Conservation (phyloP, 2,797 vertebrate genomes). For the Alectoris magna region DNA sequence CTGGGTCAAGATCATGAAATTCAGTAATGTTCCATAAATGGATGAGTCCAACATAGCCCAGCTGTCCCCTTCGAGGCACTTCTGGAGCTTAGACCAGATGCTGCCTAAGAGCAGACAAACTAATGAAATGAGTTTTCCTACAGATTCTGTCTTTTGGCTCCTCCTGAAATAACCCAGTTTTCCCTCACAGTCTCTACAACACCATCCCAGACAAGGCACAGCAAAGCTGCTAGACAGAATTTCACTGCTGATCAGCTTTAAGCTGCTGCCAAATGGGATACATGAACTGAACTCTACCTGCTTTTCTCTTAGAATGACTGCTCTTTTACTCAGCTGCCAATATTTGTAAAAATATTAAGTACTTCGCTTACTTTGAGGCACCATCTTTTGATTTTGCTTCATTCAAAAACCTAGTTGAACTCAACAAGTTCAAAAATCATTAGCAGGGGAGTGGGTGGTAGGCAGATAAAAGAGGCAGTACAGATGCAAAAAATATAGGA, state of each 20-base stretch:
- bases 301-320: not conserved
- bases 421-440: not conserved
- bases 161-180: slow-evolving; percentile 2
- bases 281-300: not conserved
- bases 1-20: not conserved
- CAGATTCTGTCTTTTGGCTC: not conserved
- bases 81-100: not conserved
- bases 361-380: not conserved
- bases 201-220: not conserved
- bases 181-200: slow-evolving; percentile 9
- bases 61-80: not conserved
- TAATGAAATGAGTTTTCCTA: not conserved
- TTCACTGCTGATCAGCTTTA: not conserved
- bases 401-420: not conserved
- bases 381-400: not conserved
- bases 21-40: not conserved
- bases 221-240: slow-evolving; percentile 8
- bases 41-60: not conserved
- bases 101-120: not conserved
- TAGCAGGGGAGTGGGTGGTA: not conserved
- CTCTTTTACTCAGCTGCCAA: not conserved
- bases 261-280: not conserved
- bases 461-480: not conserved
- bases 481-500: not conserved
- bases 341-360: slow-evolving; percentile 8